Evolutionary conservation across 2,888 invertebrate species (phyloP), one percentile per base, ranked within the genome.

Genomic region (Apodemia zela): DNA sequence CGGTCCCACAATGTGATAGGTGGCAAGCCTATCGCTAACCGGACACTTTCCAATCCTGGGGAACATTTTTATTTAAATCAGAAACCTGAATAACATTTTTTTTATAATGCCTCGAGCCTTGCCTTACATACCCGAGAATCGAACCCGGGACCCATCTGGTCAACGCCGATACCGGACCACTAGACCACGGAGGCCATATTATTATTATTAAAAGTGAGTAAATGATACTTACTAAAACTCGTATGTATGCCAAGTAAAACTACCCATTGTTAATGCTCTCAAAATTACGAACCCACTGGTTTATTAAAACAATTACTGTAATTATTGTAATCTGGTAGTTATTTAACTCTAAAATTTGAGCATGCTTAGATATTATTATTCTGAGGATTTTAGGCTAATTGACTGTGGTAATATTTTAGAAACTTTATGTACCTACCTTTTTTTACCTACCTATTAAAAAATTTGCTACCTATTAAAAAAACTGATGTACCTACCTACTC

Each of bases 361-460:
- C 54, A 21, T 54, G 54, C 25, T 49, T 54, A 54, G 25, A 15
- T 54, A 21, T 18, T 10, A 54, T 54, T 54, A 54, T 25, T 21
- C 13, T 13, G 54, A 54, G 7, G 54, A 21, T 54, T 54, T 25
- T 54, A 54, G 54, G 54, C 54, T 54, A 54, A 54, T 21, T 54
- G 18, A 6, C 6, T 54, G 25, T 54, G 54, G 4, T 54, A 54
- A 18, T 54, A 11, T 18, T 21, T 54, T 54, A 54, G 54, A 54
- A 54, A 25, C 15, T 54, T 54, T 54, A 15, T 33, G 13, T 38
- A 13, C n/a, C n/a, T n/a, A n/a, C n/a, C n/a, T n/a, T n/a, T n/a
- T 13, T 7, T 51, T 51, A 51, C 5, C 5, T 51, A 21, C 3
- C 10, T 10, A 2, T 10, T 33, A 33, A 33, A 33, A 33, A 10